Base-by-base conservation (phyloP, 35 echinoderm and acorn worm genomes). In the Stichopus chloronotus region DNA sequence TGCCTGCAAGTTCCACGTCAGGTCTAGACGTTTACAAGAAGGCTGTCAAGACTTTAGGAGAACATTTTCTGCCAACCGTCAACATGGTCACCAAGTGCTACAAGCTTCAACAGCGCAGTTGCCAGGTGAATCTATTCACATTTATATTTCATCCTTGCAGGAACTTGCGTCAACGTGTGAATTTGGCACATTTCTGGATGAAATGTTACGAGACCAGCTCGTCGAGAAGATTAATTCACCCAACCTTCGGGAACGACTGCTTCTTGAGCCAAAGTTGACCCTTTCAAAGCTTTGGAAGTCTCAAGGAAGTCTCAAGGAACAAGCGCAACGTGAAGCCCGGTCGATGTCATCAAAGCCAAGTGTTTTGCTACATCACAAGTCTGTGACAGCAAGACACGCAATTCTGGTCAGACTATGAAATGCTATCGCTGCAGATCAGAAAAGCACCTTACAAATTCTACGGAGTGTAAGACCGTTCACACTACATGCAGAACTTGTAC, bases 81-180 rank as follows among this genome's bases (percentile, higher is more conserved):
- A 96, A 96, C 57, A 68, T 94, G 30, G 92, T 96, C 0, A 87
- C 92, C 23, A 88, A 94, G 84, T 78, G 95, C 0, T 96, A 96
- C 57, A 74, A 65, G 59, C 94, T 96, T 65, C 59, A 88, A 4
- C 92, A 94, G 87, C 87, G 79, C 95, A 96, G 78, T 56, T 90
- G 9, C 63, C 87, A 16, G 71, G 83, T 84, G 92, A 96, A 94
- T 63, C 92, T 16, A 76, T 94, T 6, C 82, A 94, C 56, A 20
- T 53, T 21, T 94, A 94, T 57, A 86, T 94, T 79, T 81, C 56
- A 16, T 69, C 87, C 1, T 76, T 96, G 10, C 84, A 88, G 25
- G 58, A 86, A 85, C 65, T 93, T 12, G 92, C 91, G 3, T 84
- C 91, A 9, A 65, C 74, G 4, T 95, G 92, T 30, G 85, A 95